These are phyloP conservation scores for Tachysurus fulvidraco DNA, from an alignment of 2,113 vertebrate genomes.

Conservation along the genomic window DNA sequence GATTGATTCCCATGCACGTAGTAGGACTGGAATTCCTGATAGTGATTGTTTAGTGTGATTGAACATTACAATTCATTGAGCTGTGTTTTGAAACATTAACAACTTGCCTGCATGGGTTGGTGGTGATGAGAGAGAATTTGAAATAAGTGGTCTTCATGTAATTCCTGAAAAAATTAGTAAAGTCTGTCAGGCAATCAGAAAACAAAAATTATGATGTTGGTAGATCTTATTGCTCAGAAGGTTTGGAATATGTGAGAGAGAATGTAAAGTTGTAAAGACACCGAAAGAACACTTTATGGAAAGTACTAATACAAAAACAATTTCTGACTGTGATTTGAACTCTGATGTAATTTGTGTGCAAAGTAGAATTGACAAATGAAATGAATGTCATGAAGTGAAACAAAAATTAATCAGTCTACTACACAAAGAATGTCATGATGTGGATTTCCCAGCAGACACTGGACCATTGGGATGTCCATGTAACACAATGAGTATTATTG, in stretches of 20 bases:
- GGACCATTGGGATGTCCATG: too few species aligned
- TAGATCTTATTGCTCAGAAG: too few species aligned
- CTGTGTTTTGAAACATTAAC: background rate
- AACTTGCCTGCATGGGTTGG: background rate
- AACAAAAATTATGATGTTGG: background rate
- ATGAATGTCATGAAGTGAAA: background rate
- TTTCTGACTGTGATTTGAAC: background rate
- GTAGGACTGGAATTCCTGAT: background rate
- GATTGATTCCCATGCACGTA: background rate
- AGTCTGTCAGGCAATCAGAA: background rate
- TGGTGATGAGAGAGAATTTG: background rate
- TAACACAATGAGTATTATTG: conserved; percentile 1
- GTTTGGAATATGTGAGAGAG: too few species aligned
- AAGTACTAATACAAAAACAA: too few species aligned
- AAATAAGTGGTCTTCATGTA: too few species aligned
- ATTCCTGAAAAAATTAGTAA: background rate
- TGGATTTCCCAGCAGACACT: too few species aligned
- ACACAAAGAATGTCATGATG: too few species aligned
- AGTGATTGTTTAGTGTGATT: background rate
- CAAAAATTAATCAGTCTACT: background rate
- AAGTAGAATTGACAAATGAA: background rate
- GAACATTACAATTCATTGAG: background rate
- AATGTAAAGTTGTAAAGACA: too few species aligned
- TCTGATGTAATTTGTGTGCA: background rate
- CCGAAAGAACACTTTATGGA: too few species aligned